Evolutionary conservation across 1,140 invertebrate species (phyloP).

Genomic region (Phymorhynchus buccinoides): DNA sequence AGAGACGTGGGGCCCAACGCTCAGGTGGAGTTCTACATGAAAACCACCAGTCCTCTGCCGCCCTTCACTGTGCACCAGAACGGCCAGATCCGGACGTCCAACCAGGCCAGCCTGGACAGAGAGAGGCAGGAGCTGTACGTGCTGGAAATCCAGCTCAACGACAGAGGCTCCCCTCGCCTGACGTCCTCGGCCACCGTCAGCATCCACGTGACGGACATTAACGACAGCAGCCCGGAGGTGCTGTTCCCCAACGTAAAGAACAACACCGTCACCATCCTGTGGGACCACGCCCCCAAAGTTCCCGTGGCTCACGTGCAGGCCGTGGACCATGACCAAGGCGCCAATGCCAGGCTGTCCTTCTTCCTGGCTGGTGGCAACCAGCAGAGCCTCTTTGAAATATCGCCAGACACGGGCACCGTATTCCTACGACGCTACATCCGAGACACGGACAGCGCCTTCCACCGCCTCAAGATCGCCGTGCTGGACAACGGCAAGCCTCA

Average conservation of each 20-base stretch:
- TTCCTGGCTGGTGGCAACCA: slow-evolving; percentile 88
- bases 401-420: slow-evolving; percentile 54
- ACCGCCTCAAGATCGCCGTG: slow-evolving; percentile 52
- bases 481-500: slow-evolving; percentile 54
- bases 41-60: slow-evolving; percentile 77
- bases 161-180: slow-evolving; percentile 85
- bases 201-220: slow-evolving; percentile 83
- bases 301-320: slow-evolving; percentile 75
- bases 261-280: slow-evolving; percentile 55
- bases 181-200: slow-evolving; percentile 82
- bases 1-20: slow-evolving; percentile 90
- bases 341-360: slow-evolving; percentile 90
- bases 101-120: slow-evolving; percentile 34
- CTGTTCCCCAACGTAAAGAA: slow-evolving; percentile 72
- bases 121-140: slow-evolving; percentile 49
- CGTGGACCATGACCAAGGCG: slow-evolving; percentile 85
- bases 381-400: slow-evolving; percentile 79
- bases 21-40: slow-evolving; percentile 82
- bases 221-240: slow-evolving; percentile 87
- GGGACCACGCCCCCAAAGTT: slow-evolving; percentile 48
- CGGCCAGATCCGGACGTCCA: slow-evolving; percentile 35
- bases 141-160: slow-evolving; percentile 77
- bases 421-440: slow-evolving; percentile 47
- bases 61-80: slow-evolving; percentile 41
- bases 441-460: slow-evolving; percentile 45